phyloP scores from a whole-genome alignment of 1,140 invertebrate species.

The Fopius arisanus region DNA sequence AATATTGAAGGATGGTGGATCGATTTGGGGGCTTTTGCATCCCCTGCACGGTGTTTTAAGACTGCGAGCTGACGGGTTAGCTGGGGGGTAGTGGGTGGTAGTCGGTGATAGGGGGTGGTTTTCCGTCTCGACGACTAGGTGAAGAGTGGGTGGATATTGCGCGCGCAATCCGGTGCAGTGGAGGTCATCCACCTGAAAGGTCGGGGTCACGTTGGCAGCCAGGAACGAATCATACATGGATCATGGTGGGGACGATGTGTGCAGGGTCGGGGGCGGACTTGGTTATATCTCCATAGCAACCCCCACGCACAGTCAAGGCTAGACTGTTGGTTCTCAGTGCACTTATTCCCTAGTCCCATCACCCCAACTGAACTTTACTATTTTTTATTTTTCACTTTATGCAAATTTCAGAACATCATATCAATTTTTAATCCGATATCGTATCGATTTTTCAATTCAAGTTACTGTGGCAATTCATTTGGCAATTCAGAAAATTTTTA shows the following conservation, averaged over 20 bases:
- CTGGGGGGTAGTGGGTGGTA: neutral
- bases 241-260: slow-evolving; percentile 37
- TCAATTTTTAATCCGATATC: too few relatives aligned
- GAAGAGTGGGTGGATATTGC: slow-evolving; percentile 40
- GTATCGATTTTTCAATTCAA: too few relatives aligned
- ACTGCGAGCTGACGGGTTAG: neutral
- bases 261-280: slow-evolving; percentile 29
- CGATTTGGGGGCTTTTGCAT: slow-evolving; percentile 24
- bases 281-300: slow-evolving; percentile 61
- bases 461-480: too few relatives aligned
- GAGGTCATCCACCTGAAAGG: slow-evolving; percentile 66
- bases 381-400: too few relatives aligned
- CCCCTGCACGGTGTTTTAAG: slow-evolving; percentile 2
- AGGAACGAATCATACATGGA: neutral
- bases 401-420: too few relatives aligned
- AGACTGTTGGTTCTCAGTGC: slow-evolving; percentile 51
- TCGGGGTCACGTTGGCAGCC: slow-evolving; percentile 59
- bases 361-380: neutral
- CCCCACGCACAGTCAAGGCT: slow-evolving; percentile 62
- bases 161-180: slow-evolving; percentile 59
- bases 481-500: too few relatives aligned
- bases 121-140: slow-evolving; percentile 24
- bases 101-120: slow-evolving; percentile 1
- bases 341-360: slow-evolving; percentile 21
- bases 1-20: slow-evolving; percentile 3